Percentiles rank a stretch among this genome's conserved stretches.
These are phyloP conservation scores for Lissocephala sabroskyi DNA, from an alignment of 2,888 invertebrate species.

Conservation along the genomic window DNA sequence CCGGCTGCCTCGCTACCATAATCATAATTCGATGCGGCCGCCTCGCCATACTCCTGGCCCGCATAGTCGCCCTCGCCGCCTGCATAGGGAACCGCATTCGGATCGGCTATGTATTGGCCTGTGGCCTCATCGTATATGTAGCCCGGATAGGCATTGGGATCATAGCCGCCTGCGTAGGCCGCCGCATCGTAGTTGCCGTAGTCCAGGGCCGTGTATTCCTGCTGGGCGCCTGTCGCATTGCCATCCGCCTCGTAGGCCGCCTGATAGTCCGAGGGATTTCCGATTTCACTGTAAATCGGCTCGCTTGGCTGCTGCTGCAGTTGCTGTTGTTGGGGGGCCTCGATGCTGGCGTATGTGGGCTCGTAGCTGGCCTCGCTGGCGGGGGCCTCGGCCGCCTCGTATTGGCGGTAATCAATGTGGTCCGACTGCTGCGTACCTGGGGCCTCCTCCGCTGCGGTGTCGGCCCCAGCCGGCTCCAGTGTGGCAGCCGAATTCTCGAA, in stretches of 20 bases:
- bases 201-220: slow-evolving; percentile 58
- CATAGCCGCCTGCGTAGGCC: slow-evolving; percentile 59
- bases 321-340: slow-evolving; percentile 28
- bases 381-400: slow-evolving; percentile 31
- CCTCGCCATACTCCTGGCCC: slow-evolving; percentile 45
- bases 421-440: slow-evolving; percentile 9
- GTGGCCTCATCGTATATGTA: slow-evolving; percentile 69
- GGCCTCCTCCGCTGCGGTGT: slow-evolving; percentile 6
- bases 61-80: slow-evolving; percentile 47
- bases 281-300: slow-evolving; percentile 51
- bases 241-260: slow-evolving; percentile 34
- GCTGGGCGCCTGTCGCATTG: slow-evolving; percentile 23
- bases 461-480: slow-evolving; percentile 1
- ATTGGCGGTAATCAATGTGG: slow-evolving; percentile 35
- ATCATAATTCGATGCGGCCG: slow-evolving; percentile 35
- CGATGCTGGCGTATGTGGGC: slow-evolving; percentile 38
- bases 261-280: slow-evolving; percentile 45
- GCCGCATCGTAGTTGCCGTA: slow-evolving; percentile 67
- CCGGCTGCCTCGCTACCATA: too few relatives aligned
- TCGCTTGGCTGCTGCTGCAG: slow-evolving; percentile 23
- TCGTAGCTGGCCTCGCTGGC: slow-evolving; percentile 39
- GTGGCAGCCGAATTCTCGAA: neutral
- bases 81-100: slow-evolving; percentile 53
- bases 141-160: slow-evolving; percentile 66
- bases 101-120: slow-evolving; percentile 65